phyloP scores from a whole-genome alignment of 1,140 invertebrate genomes.

The Drosophila burlai region DNA sequence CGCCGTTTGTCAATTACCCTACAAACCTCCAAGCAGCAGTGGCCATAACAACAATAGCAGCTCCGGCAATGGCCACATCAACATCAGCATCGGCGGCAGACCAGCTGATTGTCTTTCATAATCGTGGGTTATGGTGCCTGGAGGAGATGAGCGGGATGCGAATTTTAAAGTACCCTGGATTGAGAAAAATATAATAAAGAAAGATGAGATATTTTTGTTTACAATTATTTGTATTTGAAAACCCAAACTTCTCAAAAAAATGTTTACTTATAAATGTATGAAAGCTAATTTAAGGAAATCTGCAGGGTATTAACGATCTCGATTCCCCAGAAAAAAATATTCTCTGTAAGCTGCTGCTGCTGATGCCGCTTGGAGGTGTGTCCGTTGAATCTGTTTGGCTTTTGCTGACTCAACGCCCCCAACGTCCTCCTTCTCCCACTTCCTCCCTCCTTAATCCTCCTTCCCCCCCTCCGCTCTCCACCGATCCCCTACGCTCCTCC shows the following conservation, averaged over 20 bases:
- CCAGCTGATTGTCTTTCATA: slow-evolving; percentile 83
- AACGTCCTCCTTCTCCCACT: slow-evolving; percentile 1
- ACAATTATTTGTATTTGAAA: no score
- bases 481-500: slow-evolving; percentile 8
- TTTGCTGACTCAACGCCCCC: slow-evolving; percentile 43
- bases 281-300: no score
- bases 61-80: slow-evolving; percentile 38
- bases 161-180: slow-evolving; percentile 5
- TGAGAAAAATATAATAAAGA: background rate
- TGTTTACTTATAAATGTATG: no score
- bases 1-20: slow-evolving; percentile 77
- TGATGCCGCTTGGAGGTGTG: slow-evolving; percentile 10
- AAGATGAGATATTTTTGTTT: no score
- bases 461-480: background rate
- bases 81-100: slow-evolving; percentile 32
- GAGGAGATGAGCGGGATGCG: background rate
- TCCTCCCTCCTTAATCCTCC: background rate
- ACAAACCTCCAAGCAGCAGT: slow-evolving; percentile 67
- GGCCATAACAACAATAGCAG: slow-evolving; percentile 25
- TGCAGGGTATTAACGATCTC: background rate
- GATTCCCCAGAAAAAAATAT: background rate
- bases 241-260: no score
- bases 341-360: background rate
- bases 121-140: slow-evolving; percentile 53
- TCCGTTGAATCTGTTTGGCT: slow-evolving; percentile 19